phyloP scores from a whole-genome alignment of 2,113 vertebrate genomes.

The Istiophorus platypterus region DNA sequence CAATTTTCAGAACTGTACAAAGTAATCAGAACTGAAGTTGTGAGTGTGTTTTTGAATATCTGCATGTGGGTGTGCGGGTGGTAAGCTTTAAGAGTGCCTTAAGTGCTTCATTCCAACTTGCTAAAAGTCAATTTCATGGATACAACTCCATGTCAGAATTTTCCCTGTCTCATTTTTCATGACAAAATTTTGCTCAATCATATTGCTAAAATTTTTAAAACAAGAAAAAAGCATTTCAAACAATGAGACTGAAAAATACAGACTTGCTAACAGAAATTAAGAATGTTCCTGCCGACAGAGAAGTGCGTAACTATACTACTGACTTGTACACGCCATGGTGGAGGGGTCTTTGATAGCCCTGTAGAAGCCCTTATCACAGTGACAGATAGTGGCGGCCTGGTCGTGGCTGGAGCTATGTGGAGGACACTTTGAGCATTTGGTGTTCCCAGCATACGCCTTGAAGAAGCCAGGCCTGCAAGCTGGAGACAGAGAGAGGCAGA shows the following conservation, averaged over 20 bases:
- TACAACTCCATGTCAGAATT: slow-evolving; percentile 4
- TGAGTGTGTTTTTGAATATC: slow-evolving; percentile 38
- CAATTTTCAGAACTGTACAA: slow-evolving; percentile 31
- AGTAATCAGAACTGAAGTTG: slow-evolving; percentile 32
- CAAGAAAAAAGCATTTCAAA: not conserved
- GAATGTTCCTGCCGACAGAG: not conserved
- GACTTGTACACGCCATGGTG: slow-evolving; percentile 96
- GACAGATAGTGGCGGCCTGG: slow-evolving; percentile 93
- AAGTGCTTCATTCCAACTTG: slow-evolving; percentile 32
- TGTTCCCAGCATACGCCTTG: slow-evolving; percentile 95
- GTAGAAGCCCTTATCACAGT: slow-evolving; percentile 96
- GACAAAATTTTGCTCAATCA: not conserved
- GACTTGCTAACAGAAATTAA: slow-evolving; percentile 3
- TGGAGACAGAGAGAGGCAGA: slow-evolving; percentile 63
- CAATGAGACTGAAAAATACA: not conserved
- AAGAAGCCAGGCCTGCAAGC: slow-evolving; percentile 96
- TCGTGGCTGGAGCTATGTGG: slow-evolving; percentile 91
- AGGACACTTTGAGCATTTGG: slow-evolving; percentile 96
- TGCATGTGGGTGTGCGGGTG: slow-evolving; percentile 31
- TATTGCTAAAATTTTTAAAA: not conserved
- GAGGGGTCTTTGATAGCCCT: slow-evolving; percentile 93
- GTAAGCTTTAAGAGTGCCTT: slow-evolving; percentile 7
- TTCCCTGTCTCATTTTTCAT: not conserved
- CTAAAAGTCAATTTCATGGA: slow-evolving; percentile 19
- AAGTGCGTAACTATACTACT: slow-evolving; percentile 71